Evolutionary conservation across 1,140 invertebrate genomes (phyloP).

Genomic region (Meloidogyne floridensis): DNA sequence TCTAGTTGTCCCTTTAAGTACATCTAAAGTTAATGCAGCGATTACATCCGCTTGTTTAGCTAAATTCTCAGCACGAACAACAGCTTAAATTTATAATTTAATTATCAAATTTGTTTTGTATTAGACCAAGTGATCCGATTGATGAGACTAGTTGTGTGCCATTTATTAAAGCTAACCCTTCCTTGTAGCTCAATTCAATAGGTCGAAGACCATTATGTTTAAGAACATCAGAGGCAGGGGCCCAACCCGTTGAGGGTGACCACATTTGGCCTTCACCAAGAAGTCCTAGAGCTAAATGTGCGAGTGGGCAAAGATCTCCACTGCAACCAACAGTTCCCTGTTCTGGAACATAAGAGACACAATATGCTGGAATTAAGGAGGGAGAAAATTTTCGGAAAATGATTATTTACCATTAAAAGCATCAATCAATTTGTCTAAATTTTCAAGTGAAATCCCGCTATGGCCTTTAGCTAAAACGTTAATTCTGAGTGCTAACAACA

Average conservation of each 20-base stretch:
- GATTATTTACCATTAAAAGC: slow-evolving; percentile 74
- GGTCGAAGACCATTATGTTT: slow-evolving; percentile 72
- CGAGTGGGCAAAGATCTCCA: slow-evolving; percentile 76
- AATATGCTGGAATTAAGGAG: slow-evolving; percentile 69
- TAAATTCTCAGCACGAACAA: slow-evolving; percentile 73
- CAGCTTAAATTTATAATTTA: slow-evolving; percentile 67
- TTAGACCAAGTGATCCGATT: slow-evolving; percentile 73
- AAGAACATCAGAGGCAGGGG: slow-evolving; percentile 72
- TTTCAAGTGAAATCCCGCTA: slow-evolving; percentile 74
- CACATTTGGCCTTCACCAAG: slow-evolving; percentile 81
- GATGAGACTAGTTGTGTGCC: slow-evolving; percentile 78
- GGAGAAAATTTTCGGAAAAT: neutral
- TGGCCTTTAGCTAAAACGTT: slow-evolving; percentile 77
- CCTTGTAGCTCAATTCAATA: slow-evolving; percentile 73
- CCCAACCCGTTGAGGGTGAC: slow-evolving; percentile 76
- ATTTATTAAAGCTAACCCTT: slow-evolving; percentile 77
- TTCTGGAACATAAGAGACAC: slow-evolving; percentile 77
- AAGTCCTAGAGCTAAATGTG: slow-evolving; percentile 73
- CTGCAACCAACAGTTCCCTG: slow-evolving; percentile 78
- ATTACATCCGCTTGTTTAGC: slow-evolving; percentile 76
- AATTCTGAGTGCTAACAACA: slow-evolving; percentile 76
- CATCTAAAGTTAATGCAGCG: slow-evolving; percentile 76
- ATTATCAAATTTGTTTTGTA: slow-evolving; percentile 10
- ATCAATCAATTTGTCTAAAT: slow-evolving; percentile 73
- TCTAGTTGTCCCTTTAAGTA: slow-evolving; percentile 75